Evolutionary conservation across 2,113 vertebrate species (phyloP).

Genomic region (Hiodon tergisus): DNA sequence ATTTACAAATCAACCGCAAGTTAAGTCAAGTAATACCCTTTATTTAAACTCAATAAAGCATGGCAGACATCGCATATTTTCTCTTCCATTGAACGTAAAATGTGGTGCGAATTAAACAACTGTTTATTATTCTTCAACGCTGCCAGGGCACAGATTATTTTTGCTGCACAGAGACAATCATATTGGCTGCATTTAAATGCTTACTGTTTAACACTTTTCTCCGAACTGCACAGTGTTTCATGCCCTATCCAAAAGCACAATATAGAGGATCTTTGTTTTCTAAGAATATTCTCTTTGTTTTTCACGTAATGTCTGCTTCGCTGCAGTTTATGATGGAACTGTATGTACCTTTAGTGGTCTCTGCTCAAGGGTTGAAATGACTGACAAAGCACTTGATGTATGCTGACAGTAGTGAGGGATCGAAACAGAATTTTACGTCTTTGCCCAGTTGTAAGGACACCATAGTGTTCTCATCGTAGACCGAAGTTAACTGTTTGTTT

Average conservation of each 20-base stretch:
- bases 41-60: constrained; percentile 32
- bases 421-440: constrained; percentile 12
- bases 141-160: constrained; percentile 27
- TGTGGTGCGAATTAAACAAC: constrained; percentile 33
- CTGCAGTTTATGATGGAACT: constrained; percentile 39
- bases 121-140: constrained; percentile 34
- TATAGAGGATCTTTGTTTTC: constrained; percentile 21
- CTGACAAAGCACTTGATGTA: constrained; percentile 50
- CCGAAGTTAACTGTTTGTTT: no score
- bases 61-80: background rate
- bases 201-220: background rate
- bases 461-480: no score
- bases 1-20: constrained; percentile 28
- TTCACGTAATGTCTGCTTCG: constrained; percentile 15
- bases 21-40: constrained; percentile 26
- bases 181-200: constrained; percentile 7
- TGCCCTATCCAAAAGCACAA: background rate
- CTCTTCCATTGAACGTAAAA: constrained; percentile 27
- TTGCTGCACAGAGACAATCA: constrained; percentile 17
- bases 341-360: constrained; percentile 44
- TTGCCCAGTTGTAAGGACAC: no score
- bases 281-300: constrained; percentile 12
- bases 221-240: background rate
- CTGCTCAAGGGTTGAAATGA: constrained; percentile 40
- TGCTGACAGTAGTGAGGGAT: constrained; percentile 55